These are phyloP conservation scores for Diabrotica balteata DNA, from an alignment of 2,888 invertebrate genomes.

Conservation along the genomic window DNA sequence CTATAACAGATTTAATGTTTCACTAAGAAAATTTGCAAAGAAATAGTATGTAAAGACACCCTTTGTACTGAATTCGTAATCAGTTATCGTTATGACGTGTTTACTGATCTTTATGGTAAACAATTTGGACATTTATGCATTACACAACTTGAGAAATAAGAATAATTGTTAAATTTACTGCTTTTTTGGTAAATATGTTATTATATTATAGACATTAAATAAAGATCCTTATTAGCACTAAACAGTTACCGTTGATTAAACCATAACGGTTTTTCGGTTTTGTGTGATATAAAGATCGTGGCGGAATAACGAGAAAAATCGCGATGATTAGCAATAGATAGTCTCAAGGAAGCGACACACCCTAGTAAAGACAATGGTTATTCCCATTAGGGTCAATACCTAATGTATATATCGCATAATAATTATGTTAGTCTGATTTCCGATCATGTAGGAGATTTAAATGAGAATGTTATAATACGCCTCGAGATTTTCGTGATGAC, in stretches of 20 bases:
- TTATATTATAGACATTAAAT: neutral
- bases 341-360: slow-evolving; percentile 21
- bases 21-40: too few relatives aligned
- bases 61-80: too few relatives aligned
- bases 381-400: slow-evolving; percentile 24
- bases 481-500: slow-evolving; percentile 32
- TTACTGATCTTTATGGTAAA: too few relatives aligned
- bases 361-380: slow-evolving; percentile 18
- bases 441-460: slow-evolving; percentile 29
- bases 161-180: too few relatives aligned
- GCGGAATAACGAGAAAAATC: slow-evolving; percentile 11
- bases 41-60: too few relatives aligned
- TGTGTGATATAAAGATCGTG: neutral
- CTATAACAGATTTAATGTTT: too few relatives aligned
- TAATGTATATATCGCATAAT: slow-evolving; percentile 22
- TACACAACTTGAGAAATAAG: too few relatives aligned
- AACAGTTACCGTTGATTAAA: neutral
- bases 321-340: slow-evolving; percentile 16
- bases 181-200: too few relatives aligned
- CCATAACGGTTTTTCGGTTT: neutral
- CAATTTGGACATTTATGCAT: too few relatives aligned
- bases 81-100: too few relatives aligned
- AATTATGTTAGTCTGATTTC: slow-evolving; percentile 21
- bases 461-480: slow-evolving; percentile 32
- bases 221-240: neutral